phyloP scores from a whole-genome alignment of 2,797 vertebrate genomes.

The Austrolebias charrua region DNA sequence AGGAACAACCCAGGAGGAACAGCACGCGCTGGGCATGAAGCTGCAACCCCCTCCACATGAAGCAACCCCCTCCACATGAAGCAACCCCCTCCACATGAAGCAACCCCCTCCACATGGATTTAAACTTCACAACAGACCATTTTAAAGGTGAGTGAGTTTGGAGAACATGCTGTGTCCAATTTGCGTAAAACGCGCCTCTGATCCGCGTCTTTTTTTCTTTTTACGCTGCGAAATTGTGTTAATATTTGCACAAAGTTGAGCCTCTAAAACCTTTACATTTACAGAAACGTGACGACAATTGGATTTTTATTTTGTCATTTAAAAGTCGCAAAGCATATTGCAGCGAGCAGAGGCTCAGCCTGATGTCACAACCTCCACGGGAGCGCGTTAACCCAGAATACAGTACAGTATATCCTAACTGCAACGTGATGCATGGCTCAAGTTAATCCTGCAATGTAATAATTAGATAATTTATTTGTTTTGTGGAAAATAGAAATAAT shows the following conservation, averaged over 20 bases:
- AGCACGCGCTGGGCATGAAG: slow-evolving; percentile 15
- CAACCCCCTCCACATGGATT: slow-evolving; percentile 5
- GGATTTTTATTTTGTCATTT: not conserved
- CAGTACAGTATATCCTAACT: too few relatives aligned
- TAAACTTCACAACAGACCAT: slow-evolving; percentile 29
- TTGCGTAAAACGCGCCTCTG: not conserved
- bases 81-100: too few relatives aligned
- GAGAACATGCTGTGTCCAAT: not conserved
- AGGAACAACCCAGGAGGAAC: slow-evolving; percentile 4
- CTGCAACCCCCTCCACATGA: too few relatives aligned
- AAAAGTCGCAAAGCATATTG: slow-evolving; percentile 14
- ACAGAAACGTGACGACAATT: not conserved
- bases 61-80: too few relatives aligned
- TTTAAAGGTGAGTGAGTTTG: slow-evolving; percentile 46
- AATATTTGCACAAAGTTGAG: not conserved
- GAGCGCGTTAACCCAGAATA: slow-evolving; percentile 3
- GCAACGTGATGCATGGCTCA: not conserved
- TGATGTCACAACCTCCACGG: not conserved
- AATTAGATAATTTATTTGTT: not conserved
- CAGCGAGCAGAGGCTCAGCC: not conserved
- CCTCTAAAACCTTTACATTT: fast-evolving
- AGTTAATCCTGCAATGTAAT: slow-evolving; percentile 6
- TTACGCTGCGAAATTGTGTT: too few relatives aligned
- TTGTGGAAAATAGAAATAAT: not conserved
- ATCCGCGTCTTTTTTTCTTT: not conserved